Conservation (phyloP, 2,797 vertebrate species). For the Macrochelys suwanniensis region DNA sequence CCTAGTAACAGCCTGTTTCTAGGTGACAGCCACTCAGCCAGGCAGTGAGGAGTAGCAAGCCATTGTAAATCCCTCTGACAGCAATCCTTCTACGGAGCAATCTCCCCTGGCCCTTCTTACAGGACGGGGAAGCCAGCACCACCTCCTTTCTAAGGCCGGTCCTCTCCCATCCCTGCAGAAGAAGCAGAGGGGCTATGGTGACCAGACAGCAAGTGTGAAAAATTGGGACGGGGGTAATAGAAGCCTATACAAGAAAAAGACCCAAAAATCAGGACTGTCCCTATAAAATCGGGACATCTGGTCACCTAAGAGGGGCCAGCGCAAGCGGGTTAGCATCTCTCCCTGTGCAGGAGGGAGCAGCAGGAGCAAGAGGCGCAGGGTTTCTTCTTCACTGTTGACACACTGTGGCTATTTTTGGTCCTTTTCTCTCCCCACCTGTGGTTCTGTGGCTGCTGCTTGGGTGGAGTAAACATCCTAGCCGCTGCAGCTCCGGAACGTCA, state of each 20-base stretch:
- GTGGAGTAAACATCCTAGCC: neutral
- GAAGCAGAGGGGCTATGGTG: neutral
- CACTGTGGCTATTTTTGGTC: neutral
- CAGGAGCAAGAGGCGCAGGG: neutral
- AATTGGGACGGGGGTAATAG: no score
- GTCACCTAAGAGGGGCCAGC: neutral
- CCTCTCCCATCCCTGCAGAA: no score
- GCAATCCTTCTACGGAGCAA: neutral
- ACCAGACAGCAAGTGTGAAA: no score
- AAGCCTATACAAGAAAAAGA: no score
- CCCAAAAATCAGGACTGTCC: no score
- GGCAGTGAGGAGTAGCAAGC: neutral
- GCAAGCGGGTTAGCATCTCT: no score
- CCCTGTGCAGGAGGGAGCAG: neutral
- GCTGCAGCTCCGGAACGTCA: neutral
- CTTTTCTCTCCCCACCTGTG: neutral
- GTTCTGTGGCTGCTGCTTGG: neutral
- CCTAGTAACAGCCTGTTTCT: constrained; percentile 66
- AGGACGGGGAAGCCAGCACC: neutral
- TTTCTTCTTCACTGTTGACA: neutral
- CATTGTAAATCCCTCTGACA: neutral
- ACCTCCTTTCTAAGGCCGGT: no score
- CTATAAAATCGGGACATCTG: no score
- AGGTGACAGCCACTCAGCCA: constrained; percentile 28
- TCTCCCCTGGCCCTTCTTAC: neutral